Evolutionary conservation across 2,113 vertebrate species (phyloP), one percentile per base, ranked within the genome.

Genomic region (Bufo gargarizans): DNA sequence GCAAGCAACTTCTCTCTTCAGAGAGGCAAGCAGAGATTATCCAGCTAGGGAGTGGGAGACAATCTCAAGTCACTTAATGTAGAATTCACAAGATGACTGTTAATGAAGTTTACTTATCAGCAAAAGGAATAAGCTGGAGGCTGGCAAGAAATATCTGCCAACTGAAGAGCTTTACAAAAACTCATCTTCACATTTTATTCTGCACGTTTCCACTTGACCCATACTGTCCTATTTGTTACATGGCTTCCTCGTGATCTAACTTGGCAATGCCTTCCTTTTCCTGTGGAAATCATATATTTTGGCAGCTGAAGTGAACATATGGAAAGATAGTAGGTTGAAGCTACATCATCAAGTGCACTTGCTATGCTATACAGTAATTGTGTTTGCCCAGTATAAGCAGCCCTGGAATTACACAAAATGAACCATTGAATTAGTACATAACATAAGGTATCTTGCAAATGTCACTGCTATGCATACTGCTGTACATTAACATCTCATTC

Each of bases 81-180:
- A 80, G 63, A 87, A 67, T 87, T 80, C 86, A 80, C 77, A 87
- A 80, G 50, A 83, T 77, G 71, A 88, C 45, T 88, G 17, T 61
- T 63, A 88, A 88, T 88, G 80, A 83, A 88, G 71, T 88, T 83
- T 67, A 84, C 67, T 84, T 55, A 87, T 77, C 56, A 84, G 81
- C 50, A 50, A 58, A 58, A 67, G 16, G 69, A 17, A 76, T 63
- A 78, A 80, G 86, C 61, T 55, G 61, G 56, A 55, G 80, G 58
- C 80, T 88, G 80, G 69, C 43, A 63, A 77, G 87, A 88, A 61
- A 77, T 33, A 16, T 63, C 80, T 88, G 80, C 81, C 80, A 77
- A 84, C 6, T 55, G 56, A 84, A 83, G 69, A 71, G 33, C 12
- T 20, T 78, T 17, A 13, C n/a, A 80, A 53, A 69, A 80, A 77